Conservation (phyloP, 2,888 invertebrate genomes). For the Andrena haemorrhoa region DNA sequence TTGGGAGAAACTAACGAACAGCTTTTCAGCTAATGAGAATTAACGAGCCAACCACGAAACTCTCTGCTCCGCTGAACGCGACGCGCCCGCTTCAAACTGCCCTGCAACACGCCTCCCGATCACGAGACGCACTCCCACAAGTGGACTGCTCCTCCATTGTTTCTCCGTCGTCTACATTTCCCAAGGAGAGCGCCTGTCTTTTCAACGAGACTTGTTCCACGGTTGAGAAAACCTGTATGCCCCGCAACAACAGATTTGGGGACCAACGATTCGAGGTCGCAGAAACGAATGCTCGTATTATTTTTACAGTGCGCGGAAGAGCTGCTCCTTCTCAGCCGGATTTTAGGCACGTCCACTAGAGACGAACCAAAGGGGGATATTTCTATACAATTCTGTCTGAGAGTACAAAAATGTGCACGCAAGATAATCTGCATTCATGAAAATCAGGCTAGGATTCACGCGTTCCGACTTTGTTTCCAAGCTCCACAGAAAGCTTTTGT, state of each 20-base stretch:
- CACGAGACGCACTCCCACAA: background rate
- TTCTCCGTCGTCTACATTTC: background rate
- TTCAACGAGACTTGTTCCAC: background rate
- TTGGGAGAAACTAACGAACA: too few relatives aligned
- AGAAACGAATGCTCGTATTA: too few relatives aligned
- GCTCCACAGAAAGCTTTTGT: conserved; percentile 22
- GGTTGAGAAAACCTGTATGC: background rate
- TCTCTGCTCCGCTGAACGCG: background rate
- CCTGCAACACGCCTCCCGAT: background rate
- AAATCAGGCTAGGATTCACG: conserved; percentile 25
- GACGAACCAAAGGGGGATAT: background rate
- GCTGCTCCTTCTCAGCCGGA: too few relatives aligned
- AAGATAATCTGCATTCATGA: conserved; percentile 14
- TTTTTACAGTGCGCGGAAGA: too few relatives aligned
- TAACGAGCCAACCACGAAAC: too few relatives aligned
- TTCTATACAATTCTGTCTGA: background rate
- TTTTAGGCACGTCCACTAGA: too few relatives aligned
- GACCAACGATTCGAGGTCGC: background rate
- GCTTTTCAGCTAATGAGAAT: too few relatives aligned
- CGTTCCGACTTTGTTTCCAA: conserved; percentile 25
- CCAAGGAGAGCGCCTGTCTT: conserved; percentile 11
- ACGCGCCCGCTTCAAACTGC: background rate
- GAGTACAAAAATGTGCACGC: background rate
- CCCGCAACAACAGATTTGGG: background rate
- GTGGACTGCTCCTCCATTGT: conserved; percentile 1